phyloP scores from a whole-genome alignment of 2,888 invertebrate genomes.

The Lapara coniferarum region DNA sequence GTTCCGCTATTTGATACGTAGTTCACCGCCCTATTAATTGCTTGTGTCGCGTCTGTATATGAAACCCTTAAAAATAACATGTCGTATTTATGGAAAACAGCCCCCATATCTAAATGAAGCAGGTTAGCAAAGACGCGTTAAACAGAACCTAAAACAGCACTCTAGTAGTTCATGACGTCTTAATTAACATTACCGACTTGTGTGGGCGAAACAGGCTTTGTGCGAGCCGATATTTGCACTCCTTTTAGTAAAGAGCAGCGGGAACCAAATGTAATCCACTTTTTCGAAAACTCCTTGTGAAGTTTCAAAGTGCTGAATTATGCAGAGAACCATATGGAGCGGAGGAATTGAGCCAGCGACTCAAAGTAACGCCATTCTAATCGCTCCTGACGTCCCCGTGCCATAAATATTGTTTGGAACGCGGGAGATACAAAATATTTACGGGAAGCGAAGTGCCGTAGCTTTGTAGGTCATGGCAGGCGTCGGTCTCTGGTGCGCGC shows the following conservation, averaged over 20 bases:
- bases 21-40: no score
- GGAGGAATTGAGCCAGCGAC: constrained; percentile 62
- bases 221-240: constrained; percentile 36
- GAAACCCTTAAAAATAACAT: no score
- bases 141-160: constrained; percentile 57
- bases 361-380: constrained; percentile 75
- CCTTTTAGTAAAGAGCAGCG: constrained; percentile 27
- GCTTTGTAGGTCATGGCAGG: constrained; percentile 70
- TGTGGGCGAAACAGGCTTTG: constrained; percentile 53
- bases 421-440: constrained; percentile 61
- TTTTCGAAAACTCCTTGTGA: constrained; percentile 54
- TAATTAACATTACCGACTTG: constrained; percentile 57
- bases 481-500: constrained; percentile 60
- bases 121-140: constrained; percentile 50
- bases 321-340: constrained; percentile 65
- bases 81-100: neutral
- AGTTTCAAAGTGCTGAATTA: constrained; percentile 61
- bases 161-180: constrained; percentile 47
- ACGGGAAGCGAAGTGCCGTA: constrained; percentile 53
- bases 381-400: constrained; percentile 62
- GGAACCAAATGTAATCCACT: constrained; percentile 40
- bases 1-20: no score
- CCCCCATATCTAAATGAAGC: constrained; percentile 13
- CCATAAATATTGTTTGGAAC: constrained; percentile 76
- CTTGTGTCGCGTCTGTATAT: no score